Evolutionary conservation across 2,888 invertebrate genomes (phyloP).

Genomic region (Ferrisia virgata): DNA sequence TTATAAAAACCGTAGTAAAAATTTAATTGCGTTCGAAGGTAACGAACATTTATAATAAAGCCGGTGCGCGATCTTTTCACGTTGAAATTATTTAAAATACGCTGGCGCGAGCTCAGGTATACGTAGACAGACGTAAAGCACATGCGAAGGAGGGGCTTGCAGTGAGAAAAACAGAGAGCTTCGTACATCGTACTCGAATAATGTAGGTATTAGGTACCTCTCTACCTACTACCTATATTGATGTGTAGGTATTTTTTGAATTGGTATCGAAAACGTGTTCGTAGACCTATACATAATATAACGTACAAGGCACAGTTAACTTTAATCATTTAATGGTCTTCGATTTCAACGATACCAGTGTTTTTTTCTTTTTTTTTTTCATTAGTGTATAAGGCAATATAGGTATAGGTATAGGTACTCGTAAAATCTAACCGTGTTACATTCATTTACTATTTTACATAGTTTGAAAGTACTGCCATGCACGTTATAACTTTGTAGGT

Average conservation of each 20-base stretch:
- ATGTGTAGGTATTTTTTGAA: too few species aligned
- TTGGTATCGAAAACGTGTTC: background rate
- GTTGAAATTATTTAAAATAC: constrained; percentile 1
- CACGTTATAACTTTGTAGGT: too few species aligned
- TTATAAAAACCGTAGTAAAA: constrained; percentile 12
- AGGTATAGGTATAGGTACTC: too few species aligned
- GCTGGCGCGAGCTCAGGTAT: too few species aligned
- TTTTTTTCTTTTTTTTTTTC: background rate
- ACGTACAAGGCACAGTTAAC: background rate
- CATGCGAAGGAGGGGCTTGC: background rate
- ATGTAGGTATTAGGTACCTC: background rate
- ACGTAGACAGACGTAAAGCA: background rate
- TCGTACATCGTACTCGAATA: constrained; percentile 6
- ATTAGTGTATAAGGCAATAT: too few species aligned
- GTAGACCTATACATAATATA: background rate
- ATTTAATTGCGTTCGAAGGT: constrained; percentile 4
- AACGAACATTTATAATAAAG: background rate
- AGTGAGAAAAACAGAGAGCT: too few species aligned
- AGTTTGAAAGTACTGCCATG: too few species aligned
- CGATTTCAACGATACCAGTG: background rate
- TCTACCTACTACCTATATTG: too few species aligned
- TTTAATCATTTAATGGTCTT: background rate
- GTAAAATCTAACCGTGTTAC: too few species aligned
- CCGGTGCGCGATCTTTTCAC: background rate
- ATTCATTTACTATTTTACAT: too few species aligned